Conservation (phyloP, 2,113 vertebrate genomes). For the Scomber scombrus region DNA sequence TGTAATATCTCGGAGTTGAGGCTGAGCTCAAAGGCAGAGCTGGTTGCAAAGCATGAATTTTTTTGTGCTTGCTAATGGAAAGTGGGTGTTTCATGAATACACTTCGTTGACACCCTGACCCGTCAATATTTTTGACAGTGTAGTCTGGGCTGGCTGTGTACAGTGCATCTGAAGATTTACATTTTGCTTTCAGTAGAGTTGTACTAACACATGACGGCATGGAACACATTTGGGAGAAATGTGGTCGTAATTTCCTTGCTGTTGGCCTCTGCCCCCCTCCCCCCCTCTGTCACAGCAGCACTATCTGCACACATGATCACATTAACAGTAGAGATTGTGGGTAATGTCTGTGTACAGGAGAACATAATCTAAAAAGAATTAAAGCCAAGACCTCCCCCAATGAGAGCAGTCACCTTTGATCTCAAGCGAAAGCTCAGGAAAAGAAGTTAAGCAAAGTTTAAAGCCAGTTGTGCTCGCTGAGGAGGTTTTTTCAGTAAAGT, state of each 20-base stretch:
- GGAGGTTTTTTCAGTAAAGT: slow-evolving; percentile 11
- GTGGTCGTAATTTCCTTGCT: slow-evolving; percentile 73
- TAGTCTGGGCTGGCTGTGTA: slow-evolving; percentile 56
- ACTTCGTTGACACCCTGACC: slow-evolving; percentile 55
- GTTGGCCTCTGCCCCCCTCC: slow-evolving; percentile 32
- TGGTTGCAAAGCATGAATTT: slow-evolving; percentile 41
- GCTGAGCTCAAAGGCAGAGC: neutral
- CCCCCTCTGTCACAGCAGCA: slow-evolving; percentile 28
- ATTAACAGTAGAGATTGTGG: slow-evolving; percentile 57
- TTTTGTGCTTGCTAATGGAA: slow-evolving; percentile 60
- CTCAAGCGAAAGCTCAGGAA: slow-evolving; percentile 26
- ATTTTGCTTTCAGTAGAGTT: slow-evolving; percentile 55
- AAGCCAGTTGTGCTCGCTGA: neutral
- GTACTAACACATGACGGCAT: slow-evolving; percentile 72
- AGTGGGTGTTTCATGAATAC: slow-evolving; percentile 55
- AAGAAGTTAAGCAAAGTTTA: slow-evolving; percentile 20
- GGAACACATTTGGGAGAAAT: slow-evolving; percentile 74
- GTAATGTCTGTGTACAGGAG: slow-evolving; percentile 40
- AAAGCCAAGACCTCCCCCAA: slow-evolving; percentile 44
- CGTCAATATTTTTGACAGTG: slow-evolving; percentile 55
- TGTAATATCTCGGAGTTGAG: slow-evolving; percentile 12
- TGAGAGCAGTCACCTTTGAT: slow-evolving; percentile 43
- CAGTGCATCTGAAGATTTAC: slow-evolving; percentile 64
- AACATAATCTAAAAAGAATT: slow-evolving; percentile 37
- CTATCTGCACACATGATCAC: slow-evolving; percentile 62